Conservation (phyloP, 1,140 invertebrate species). For the Gryllus bimaculatus region DNA sequence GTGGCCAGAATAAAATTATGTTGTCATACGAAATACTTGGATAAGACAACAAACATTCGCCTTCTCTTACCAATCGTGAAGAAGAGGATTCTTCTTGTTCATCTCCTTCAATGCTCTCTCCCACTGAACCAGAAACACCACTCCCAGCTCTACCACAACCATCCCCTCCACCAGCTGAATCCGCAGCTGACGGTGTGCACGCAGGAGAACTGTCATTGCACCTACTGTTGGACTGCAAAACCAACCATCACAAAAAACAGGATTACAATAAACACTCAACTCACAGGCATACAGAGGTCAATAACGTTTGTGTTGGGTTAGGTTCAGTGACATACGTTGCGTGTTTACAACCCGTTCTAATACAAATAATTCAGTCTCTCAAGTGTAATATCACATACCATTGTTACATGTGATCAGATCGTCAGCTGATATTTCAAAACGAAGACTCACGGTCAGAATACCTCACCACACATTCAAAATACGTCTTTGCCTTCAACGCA, state of each 20-base stretch:
- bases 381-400: slow-evolving; percentile 10
- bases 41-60: background rate
- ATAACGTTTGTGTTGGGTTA: background rate
- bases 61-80: slow-evolving; percentile 8
- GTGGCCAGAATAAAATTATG: background rate
- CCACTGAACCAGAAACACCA: slow-evolving; percentile 13
- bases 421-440: slow-evolving; percentile 13
- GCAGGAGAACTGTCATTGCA: slow-evolving; percentile 8
- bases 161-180: slow-evolving; percentile 7
- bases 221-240: slow-evolving; percentile 12
- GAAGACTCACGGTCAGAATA: slow-evolving; percentile 18
- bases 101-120: slow-evolving; percentile 14
- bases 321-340: too few species aligned
- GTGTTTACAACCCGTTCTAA: background rate
- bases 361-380: background rate
- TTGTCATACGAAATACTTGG: background rate
- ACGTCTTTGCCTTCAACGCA: slow-evolving; percentile 12
- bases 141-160: background rate
- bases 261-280: background rate
- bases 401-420: background rate
- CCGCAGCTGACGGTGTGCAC: background rate
- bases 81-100: slow-evolving; percentile 19
- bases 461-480: slow-evolving; percentile 12
- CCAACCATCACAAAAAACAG: background rate
- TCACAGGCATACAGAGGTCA: background rate